Evolutionary conservation across 2,888 invertebrate species (phyloP).

Genomic region (Caenorhabditis parvicauda): DNA sequence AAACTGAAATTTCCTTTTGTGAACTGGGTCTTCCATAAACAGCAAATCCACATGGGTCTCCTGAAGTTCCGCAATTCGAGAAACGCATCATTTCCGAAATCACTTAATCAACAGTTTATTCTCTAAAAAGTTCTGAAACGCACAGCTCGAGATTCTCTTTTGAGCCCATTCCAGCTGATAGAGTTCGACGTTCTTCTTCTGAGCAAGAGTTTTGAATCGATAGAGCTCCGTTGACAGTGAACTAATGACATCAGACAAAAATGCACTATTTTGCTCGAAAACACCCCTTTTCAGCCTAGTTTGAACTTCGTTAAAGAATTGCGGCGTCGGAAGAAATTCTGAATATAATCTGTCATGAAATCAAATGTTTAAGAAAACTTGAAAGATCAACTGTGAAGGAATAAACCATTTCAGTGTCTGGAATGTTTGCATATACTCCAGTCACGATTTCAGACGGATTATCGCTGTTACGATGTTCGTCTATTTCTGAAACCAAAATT

Average conservation of each 20-base stretch:
- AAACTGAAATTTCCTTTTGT: constrained; percentile 24
- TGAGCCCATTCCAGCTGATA: constrained; percentile 13
- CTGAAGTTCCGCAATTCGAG: constrained; percentile 45
- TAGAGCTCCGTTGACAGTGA: constrained; percentile 36
- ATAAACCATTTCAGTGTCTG: constrained; percentile 40
- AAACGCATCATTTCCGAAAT: constrained; percentile 41
- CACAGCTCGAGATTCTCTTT: constrained; percentile 16
- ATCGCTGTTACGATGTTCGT: constrained; percentile 12
- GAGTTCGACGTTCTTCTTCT: background rate
- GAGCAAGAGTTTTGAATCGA: constrained; percentile 17
- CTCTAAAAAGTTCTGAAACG: too few species aligned
- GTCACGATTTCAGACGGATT: constrained; percentile 27
- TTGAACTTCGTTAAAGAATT: constrained; percentile 12
- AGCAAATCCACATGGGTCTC: constrained; percentile 46
- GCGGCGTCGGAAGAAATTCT: constrained; percentile 37
- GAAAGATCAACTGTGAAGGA: constrained; percentile 47
- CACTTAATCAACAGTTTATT: constrained; percentile 24
- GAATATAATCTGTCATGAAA: constrained; percentile 1
- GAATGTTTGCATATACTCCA: constrained; percentile 26
- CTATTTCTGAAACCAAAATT: too few species aligned
- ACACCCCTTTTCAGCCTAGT: constrained; percentile 4
- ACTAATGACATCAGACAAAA: constrained; percentile 36
- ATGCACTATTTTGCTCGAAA: constrained; percentile 10
- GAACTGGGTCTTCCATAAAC: constrained; percentile 42
- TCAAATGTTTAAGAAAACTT: constrained; percentile 17